Evolutionary conservation across 2,888 invertebrate genomes (phyloP).

Genomic region (Drosophila trichaetosa): DNA sequence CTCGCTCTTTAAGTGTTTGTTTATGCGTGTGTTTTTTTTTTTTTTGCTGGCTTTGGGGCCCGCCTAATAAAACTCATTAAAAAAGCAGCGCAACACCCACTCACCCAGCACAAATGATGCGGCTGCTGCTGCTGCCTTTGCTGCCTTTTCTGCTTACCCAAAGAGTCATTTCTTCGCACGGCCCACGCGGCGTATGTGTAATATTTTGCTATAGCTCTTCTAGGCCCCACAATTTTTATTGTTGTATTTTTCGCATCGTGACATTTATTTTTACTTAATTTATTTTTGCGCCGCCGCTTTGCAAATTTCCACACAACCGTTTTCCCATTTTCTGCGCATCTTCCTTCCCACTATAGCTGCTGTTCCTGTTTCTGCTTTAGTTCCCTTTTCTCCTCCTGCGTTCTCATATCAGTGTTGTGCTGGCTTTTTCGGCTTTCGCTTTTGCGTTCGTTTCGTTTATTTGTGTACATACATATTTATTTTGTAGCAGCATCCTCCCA

Average conservation of each 20-base stretch:
- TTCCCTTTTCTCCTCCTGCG: conserved; percentile 2
- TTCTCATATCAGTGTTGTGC: conserved; percentile 29
- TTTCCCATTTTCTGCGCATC: conserved; percentile 54
- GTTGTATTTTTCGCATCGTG: conserved; percentile 56
- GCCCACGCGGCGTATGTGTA: conserved; percentile 67
- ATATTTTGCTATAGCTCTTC: conserved; percentile 43
- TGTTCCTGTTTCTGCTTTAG: conserved; percentile 3
- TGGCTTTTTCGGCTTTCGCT: conserved; percentile 54
- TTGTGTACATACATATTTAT: conserved; percentile 74
- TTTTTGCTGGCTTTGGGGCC: conserved; percentile 33
- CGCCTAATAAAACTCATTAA: conserved; percentile 79
- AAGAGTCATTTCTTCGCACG: conserved; percentile 10
- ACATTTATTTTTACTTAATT: conserved; percentile 82
- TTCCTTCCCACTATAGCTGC: conserved; percentile 12
- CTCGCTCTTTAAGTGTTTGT: conserved; percentile 77
- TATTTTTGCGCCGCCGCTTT: conserved; percentile 77
- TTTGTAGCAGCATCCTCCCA: conserved; percentile 52
- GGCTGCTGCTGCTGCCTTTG: not conserved
- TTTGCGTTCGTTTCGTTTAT: conserved; percentile 55
- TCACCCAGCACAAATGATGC: conserved; percentile 8
- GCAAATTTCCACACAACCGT: conserved; percentile 63
- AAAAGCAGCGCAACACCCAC: conserved; percentile 59
- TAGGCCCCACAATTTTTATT: conserved; percentile 18
- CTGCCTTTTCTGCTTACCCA: not conserved
- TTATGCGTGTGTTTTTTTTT: conserved; percentile 65